These are phyloP conservation scores for Crocidura indochinensis DNA, from an alignment of 2,797 vertebrate species.

Conservation along the genomic window DNA sequence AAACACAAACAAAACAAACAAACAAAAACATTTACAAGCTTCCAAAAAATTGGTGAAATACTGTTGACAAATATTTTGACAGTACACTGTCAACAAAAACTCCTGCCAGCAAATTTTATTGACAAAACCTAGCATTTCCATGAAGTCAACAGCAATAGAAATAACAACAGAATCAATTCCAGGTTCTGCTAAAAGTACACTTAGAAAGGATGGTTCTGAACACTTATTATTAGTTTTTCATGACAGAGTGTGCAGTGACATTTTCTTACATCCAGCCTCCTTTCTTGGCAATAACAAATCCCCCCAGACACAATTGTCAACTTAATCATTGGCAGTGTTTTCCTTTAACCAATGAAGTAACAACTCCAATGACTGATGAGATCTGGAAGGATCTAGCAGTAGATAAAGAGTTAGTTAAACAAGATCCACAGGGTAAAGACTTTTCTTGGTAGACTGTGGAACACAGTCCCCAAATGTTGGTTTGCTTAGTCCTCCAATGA, in stretches of 20 bases:
- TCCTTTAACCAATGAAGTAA: conserved; percentile 64
- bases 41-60: conserved; percentile 65
- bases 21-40: conserved; percentile 61
- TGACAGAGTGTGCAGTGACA: conserved; percentile 62
- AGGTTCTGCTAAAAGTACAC: conserved; percentile 11
- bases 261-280: conserved; percentile 52
- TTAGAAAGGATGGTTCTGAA: conserved; percentile 57
- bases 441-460: not conserved
- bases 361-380: conserved; percentile 67
- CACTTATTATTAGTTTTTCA: conserved; percentile 42
- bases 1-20: conserved; percentile 45
- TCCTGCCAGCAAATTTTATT: conserved; percentile 71
- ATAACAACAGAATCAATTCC: conserved; percentile 54
- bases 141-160: conserved; percentile 38
- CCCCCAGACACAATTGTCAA: conserved; percentile 38
- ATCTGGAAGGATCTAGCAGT: conserved; percentile 58
- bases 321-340: conserved; percentile 59
- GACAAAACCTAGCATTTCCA: conserved; percentile 30
- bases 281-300: conserved; percentile 66
- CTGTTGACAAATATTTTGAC: conserved; percentile 72
- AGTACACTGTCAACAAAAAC: conserved; percentile 67
- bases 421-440: not conserved
- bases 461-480: not conserved
- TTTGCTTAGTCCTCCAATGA: not conserved
- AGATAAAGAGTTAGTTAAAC: conserved; percentile 11